phyloP scores from a whole-genome alignment of 2,797 vertebrate genomes.

The Denticeps clupeoides region DNA sequence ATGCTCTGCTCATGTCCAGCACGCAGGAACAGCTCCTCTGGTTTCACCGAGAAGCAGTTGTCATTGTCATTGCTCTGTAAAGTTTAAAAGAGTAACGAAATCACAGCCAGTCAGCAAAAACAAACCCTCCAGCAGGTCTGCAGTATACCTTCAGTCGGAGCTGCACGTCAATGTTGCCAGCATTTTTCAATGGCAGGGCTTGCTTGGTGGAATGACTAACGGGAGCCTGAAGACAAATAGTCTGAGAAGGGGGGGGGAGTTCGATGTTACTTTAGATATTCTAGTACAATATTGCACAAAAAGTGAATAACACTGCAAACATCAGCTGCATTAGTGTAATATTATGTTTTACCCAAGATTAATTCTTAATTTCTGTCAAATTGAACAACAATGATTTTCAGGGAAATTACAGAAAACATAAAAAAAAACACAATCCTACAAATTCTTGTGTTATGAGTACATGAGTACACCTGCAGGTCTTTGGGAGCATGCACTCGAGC shows the following conservation, averaged over 20 bases:
- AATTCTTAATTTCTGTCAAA: too few species aligned
- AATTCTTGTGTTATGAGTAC: not conserved
- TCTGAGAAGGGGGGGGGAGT: conserved; percentile 46
- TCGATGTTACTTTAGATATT: too few species aligned
- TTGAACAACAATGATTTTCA: too few species aligned
- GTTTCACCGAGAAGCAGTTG: conserved; percentile 68
- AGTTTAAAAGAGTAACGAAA: conserved; percentile 12
- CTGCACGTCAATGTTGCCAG: conserved; percentile 82
- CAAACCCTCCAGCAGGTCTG: too few species aligned
- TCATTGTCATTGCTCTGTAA: conserved; percentile 58
- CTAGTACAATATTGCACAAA: too few species aligned
- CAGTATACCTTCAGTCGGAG: conserved; percentile 76
- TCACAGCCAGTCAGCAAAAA: conserved; percentile 36
- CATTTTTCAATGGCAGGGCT: conserved; percentile 83
- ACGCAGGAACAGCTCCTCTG: conserved; percentile 66
- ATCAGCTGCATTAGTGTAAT: too few species aligned
- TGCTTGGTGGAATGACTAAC: conserved; percentile 67
- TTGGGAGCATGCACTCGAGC: conserved; percentile 84
- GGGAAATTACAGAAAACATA: too few species aligned
- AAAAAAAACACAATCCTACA: not conserved
- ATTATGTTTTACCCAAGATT: too few species aligned
- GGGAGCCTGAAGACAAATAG: conserved; percentile 59
- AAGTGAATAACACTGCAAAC: too few species aligned
- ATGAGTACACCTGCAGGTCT: conserved; percentile 77
- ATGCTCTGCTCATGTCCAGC: conserved; percentile 71